Evolutionary conservation across 2,797 vertebrate species (phyloP).

Genomic region (Macrochelys suwanniensis): DNA sequence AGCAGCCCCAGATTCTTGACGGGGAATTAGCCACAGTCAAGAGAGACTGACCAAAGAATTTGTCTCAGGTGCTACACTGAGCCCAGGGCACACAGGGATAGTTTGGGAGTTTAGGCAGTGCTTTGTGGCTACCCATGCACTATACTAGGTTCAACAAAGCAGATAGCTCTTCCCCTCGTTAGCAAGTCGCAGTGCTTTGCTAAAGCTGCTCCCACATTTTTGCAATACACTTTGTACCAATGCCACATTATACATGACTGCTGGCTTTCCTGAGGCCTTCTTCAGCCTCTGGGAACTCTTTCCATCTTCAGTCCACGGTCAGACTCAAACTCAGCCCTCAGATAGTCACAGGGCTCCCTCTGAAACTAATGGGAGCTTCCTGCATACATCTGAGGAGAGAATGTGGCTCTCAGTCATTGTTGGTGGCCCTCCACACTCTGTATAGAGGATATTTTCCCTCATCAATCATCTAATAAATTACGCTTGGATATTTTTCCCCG

Average conservation of each 20-base stretch:
- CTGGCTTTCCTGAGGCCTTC: neutral
- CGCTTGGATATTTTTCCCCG: neutral
- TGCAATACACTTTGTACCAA: neutral
- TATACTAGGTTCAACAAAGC: rapidly evolving
- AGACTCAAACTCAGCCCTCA: neutral
- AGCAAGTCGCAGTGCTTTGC: neutral
- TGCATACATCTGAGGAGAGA: rapidly evolving
- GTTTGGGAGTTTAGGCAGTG: neutral
- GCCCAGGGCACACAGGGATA: neutral
- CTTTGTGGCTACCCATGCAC: rapidly evolving
- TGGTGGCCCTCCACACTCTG: neutral
- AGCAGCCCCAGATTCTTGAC: neutral
- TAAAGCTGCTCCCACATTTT: neutral
- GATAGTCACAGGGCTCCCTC: neutral
- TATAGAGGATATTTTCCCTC: neutral
- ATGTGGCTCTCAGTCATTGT: neutral
- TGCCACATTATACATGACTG: rapidly evolving
- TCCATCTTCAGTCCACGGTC: neutral
- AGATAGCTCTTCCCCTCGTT: too few species aligned
- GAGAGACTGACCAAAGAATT: neutral
- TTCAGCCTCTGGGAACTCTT: neutral
- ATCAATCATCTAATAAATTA: neutral
- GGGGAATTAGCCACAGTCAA: neutral
- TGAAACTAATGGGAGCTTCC: neutral
- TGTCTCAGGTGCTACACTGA: neutral